phyloP scores from a whole-genome alignment of 2,888 invertebrate genomes.

The Polymixis flavicincta region DNA sequence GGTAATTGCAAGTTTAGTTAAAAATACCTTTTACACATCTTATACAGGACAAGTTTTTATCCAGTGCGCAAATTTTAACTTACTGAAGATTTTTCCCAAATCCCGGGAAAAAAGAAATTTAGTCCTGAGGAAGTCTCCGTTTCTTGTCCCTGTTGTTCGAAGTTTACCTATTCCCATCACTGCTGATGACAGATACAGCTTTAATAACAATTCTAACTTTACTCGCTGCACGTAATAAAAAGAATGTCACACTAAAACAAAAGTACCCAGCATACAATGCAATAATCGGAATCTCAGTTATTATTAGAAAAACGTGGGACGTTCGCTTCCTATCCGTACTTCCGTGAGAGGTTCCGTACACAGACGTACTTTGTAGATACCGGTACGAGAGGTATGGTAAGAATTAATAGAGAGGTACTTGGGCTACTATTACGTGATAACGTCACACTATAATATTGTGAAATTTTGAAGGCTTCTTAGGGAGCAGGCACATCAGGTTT shows the following conservation, averaged over 20 bases:
- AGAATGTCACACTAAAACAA: conserved; percentile 3
- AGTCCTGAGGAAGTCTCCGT: no score
- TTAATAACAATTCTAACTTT: neutral
- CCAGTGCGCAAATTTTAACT: no score
- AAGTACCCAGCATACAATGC: conserved; percentile 35
- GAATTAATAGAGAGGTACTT: conserved; percentile 43
- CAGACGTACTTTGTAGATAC: conserved; percentile 37
- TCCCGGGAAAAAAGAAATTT: no score
- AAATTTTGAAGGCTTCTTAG: conserved; percentile 27
- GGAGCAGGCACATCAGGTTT: conserved; percentile 8
- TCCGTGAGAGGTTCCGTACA: conserved; percentile 67
- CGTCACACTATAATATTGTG: conserved; percentile 52
- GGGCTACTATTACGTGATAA: conserved; percentile 52
- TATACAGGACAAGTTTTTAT: no score
- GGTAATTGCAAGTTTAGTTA: no score
- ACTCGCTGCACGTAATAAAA: neutral
- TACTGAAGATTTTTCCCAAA: no score
- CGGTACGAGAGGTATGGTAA: conserved; percentile 16
- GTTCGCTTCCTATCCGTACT: conserved; percentile 64
- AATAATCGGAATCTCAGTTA: conserved; percentile 43
- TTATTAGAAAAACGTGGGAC: conserved; percentile 70
- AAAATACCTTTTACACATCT: no score
- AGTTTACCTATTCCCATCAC: no score
- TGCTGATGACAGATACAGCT: neutral
- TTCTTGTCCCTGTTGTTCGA: no score